Evolutionary conservation across 1,140 invertebrate genomes (phyloP).

Genomic region (Drosophila varians): DNA sequence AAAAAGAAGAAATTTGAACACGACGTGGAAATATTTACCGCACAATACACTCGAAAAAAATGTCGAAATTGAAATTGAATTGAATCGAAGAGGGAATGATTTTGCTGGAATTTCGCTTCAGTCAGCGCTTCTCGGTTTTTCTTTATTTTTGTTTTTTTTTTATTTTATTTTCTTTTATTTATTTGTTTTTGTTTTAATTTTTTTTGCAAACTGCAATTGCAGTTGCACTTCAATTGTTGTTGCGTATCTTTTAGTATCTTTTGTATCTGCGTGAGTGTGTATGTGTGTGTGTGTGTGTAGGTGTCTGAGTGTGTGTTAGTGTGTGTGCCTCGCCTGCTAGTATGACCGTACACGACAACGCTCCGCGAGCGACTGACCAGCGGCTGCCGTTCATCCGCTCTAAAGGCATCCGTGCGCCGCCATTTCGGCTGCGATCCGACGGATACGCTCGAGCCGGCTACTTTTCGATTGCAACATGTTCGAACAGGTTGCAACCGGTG

Average conservation of each 20-base stretch:
- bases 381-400: constrained; percentile 6
- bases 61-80: background rate
- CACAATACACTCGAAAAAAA: constrained; percentile 6
- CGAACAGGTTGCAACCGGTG: constrained; percentile 47
- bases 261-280: no score
- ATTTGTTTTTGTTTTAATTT: no score
- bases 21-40: constrained; percentile 1
- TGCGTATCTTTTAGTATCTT: no score
- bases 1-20: background rate
- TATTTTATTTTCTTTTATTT: no score
- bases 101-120: background rate
- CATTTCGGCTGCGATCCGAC: constrained; percentile 1
- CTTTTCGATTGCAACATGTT: background rate
- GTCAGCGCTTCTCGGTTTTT: constrained; percentile 1
- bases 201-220: background rate
- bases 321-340: constrained; percentile 50
- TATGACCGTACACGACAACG: constrained; percentile 71
- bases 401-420: background rate
- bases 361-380: constrained; percentile 72
- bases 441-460: background rate
- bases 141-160: no score
- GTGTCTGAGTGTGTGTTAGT: constrained; percentile 4
- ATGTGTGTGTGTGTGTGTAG: background rate
- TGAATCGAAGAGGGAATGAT: background rate
- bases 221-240: background rate